Evolutionary conservation across 2,113 vertebrate genomes (phyloP), one percentile per base, ranked within the genome.

Genomic region (Pao palembangensis): DNA sequence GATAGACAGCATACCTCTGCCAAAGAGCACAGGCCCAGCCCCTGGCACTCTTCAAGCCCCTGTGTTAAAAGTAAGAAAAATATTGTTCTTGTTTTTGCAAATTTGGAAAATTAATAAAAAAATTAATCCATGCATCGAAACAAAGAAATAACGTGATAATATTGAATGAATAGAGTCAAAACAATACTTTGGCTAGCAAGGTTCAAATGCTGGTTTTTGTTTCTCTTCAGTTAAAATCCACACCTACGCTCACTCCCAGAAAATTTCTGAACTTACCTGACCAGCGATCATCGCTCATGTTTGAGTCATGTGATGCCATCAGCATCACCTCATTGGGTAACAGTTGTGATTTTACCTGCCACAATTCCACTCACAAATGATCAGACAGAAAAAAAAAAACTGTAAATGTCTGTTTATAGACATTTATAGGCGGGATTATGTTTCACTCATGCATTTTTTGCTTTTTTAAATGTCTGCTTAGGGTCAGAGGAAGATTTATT

Each of bases 401-500:
- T 31, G 12, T 20, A 23, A 58, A 4, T 12, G 3, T 17, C 0
- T 16, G 6, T 75, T 28, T 60, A n/a, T 58, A 46, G 16, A 10
- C 49, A n/a, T n/a, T n/a, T n/a, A n/a, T n/a, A n/a, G n/a, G 3
- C 7, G 53, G 43, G 38, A 14, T 55, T 42, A 64, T 23, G 25
- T 3, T n/a, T 48, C 7, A 6, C 2, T 69, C 20, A 53, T 17
- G 56, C 34, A 63, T 11, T 61, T 7, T 67, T 6, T 75, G 21
- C 62, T 4, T 73, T 44, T 57, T 44, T 69, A 14, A 51, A 11
- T 64, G 38, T 54, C 3, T 34, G 23, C 14, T 28, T 62, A 87
- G 88, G 95, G 34, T 96, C 95, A 25, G 95, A 98, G 64, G 95
- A 98, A 67, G 96, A 98, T 56, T 65, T 92, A 80, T 99, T 94